Evolutionary conservation across 1,140 invertebrate species (phyloP).

Genomic region (Microvelia longipes): DNA sequence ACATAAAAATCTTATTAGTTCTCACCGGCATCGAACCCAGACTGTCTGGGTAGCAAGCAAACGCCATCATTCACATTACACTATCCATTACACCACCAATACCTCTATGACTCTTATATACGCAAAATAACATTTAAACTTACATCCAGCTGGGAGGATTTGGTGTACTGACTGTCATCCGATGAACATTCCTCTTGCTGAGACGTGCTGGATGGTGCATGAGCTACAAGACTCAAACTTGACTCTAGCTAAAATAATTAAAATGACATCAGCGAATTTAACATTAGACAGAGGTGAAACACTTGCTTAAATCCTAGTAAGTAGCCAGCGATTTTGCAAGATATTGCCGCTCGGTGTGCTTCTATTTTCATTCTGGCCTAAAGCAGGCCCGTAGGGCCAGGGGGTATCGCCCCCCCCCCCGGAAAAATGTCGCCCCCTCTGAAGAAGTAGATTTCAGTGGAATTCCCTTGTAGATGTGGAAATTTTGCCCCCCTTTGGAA

Average conservation of each 20-base stretch:
- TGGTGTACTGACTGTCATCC: neutral
- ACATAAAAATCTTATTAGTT: neutral
- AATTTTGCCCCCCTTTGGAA: too few species aligned
- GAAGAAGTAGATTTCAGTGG: too few species aligned
- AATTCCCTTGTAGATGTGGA: too few species aligned
- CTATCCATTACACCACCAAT: neutral
- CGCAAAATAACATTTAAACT: neutral
- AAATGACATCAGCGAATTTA: neutral
- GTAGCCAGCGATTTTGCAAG: too few species aligned
- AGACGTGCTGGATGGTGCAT: neutral
- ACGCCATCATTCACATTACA: neutral
- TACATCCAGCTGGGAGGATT: neutral
- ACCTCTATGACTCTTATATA: neutral
- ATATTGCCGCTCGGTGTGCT: too few species aligned
- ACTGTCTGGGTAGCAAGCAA: neutral
- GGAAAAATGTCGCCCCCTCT: too few species aligned
- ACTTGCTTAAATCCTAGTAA: too few species aligned
- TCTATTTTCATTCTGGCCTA: too few species aligned
- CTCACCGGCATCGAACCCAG: neutral
- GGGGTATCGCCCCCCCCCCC: too few species aligned
- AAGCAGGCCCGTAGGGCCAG: too few species aligned
- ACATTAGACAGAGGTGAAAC: too few species aligned
- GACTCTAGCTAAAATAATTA: neutral
- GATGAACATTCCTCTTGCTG: neutral
- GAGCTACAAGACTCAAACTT: neutral